Evolutionary conservation across 2,888 invertebrate species (phyloP).

Genomic region (Apodemia mormo): DNA sequence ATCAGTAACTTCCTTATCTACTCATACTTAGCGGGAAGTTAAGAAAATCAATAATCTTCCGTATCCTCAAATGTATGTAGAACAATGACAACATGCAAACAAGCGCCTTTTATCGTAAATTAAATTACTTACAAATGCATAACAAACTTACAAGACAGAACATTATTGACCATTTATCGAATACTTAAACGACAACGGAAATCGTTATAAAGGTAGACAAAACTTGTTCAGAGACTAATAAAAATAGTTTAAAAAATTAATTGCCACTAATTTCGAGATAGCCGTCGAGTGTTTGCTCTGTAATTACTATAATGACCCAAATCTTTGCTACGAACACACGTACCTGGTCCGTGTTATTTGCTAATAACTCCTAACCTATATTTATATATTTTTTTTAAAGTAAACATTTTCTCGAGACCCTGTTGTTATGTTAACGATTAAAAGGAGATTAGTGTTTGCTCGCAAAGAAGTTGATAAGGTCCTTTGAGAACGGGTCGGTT

Average conservation of each 20-base stretch:
- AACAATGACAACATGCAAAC: too few relatives aligned
- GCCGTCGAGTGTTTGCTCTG: constrained; percentile 60
- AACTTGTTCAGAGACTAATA: constrained; percentile 30
- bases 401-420: constrained; percentile 42
- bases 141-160: not conserved
- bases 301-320: constrained; percentile 76
- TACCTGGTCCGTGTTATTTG: constrained; percentile 69
- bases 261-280: constrained; percentile 48
- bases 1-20: too few relatives aligned
- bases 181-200: constrained; percentile 25
- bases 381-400: constrained; percentile 41
- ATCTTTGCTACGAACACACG: constrained; percentile 62
- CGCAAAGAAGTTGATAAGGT: constrained; percentile 54
- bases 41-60: too few relatives aligned
- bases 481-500: constrained; percentile 41
- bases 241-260: constrained; percentile 41
- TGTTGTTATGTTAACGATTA: constrained; percentile 62
- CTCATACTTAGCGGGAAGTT: too few relatives aligned
- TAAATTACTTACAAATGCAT: not conserved
- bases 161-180: constrained; percentile 10
- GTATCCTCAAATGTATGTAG: too few relatives aligned
- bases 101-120: not conserved
- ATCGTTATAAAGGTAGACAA: constrained; percentile 35
- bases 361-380: constrained; percentile 53
- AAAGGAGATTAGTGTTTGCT: constrained; percentile 58